Percentiles rank a stretch among this genome's conserved stretches.
These are phyloP conservation scores for Elgonia sp. DNA, from an alignment of 2,888 invertebrate genomes.

Conservation along the genomic window DNA sequence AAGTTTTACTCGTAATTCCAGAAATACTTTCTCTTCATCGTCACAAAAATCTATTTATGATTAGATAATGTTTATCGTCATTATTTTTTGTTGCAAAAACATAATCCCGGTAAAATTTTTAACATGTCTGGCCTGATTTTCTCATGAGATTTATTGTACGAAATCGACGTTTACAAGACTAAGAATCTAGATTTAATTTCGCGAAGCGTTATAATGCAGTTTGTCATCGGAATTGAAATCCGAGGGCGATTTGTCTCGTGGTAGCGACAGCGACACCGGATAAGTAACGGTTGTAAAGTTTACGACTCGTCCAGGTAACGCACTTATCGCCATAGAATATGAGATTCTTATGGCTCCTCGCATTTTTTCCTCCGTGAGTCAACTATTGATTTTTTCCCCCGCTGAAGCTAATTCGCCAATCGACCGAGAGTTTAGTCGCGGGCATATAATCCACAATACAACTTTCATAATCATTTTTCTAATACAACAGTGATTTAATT, in stretches of 20 bases:
- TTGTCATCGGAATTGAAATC: slow-evolving; percentile 1
- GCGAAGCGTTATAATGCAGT: background rate
- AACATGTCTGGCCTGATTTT: too few relatives aligned
- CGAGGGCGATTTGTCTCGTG: slow-evolving; percentile 9
- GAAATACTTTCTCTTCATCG: too few relatives aligned
- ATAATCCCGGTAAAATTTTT: too few relatives aligned
- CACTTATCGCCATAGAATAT: slow-evolving; percentile 29
- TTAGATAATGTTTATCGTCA: too few relatives aligned
- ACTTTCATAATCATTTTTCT: slow-evolving; percentile 1
- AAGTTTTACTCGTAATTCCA: too few relatives aligned
- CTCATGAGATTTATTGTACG: too few relatives aligned
- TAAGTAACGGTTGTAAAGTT: slow-evolving; percentile 30
- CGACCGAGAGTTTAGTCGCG: slow-evolving; percentile 55
- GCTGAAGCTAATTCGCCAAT: slow-evolving; percentile 64
- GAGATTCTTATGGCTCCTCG: slow-evolving; percentile 37
- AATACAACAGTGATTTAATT: background rate
- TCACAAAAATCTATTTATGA: too few relatives aligned
- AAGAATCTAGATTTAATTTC: too few relatives aligned
- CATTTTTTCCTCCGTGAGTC: slow-evolving; percentile 40
- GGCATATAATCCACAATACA: slow-evolving; percentile 48
- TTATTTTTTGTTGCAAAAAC: too few relatives aligned
- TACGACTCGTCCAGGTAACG: slow-evolving; percentile 33
- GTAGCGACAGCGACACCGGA: slow-evolving; percentile 1
- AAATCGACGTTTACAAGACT: too few relatives aligned
- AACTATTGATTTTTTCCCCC: slow-evolving; percentile 57